phyloP scores from a whole-genome alignment of 30 jellyfish, hydroid and myxozoan genomes.

The Sanderia malayensis region DNA sequence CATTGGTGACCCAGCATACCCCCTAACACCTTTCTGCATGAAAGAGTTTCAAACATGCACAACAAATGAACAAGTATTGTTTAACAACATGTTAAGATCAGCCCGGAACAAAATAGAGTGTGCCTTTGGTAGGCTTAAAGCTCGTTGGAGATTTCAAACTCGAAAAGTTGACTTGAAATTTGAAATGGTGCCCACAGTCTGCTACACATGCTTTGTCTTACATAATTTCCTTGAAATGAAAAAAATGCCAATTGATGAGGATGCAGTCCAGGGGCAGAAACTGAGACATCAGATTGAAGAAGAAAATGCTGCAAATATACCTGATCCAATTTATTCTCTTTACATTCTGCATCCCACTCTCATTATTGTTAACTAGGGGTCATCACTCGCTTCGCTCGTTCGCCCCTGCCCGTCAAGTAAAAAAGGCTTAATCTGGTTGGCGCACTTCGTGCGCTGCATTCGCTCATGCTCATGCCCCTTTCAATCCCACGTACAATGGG shows the following conservation, averaged over 20 bases:
- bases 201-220: constrained; percentile 32
- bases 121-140: constrained; percentile 63
- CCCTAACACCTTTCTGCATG: constrained; percentile 39
- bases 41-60: constrained; percentile 7
- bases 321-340: constrained; percentile 42
- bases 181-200: constrained; percentile 31
- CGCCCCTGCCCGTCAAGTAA: no score
- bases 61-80: constrained; percentile 36
- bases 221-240: constrained; percentile 35
- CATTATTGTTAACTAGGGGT: no score
- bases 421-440: no score
- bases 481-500: no score
- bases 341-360: no score
- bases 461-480: no score
- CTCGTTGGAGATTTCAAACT: constrained; percentile 35
- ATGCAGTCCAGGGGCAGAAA: no score
- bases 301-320: constrained; percentile 27
- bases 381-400: no score
- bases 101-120: constrained; percentile 52
- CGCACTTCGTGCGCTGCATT: no score
- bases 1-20: constrained; percentile 49
- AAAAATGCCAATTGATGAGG: neutral
- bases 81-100: constrained; percentile 18
- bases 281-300: constrained; percentile 32
- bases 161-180: constrained; percentile 8